These are phyloP conservation scores for Anastrepha obliqua DNA, from an alignment of 1,140 invertebrate genomes.

Conservation along the genomic window DNA sequence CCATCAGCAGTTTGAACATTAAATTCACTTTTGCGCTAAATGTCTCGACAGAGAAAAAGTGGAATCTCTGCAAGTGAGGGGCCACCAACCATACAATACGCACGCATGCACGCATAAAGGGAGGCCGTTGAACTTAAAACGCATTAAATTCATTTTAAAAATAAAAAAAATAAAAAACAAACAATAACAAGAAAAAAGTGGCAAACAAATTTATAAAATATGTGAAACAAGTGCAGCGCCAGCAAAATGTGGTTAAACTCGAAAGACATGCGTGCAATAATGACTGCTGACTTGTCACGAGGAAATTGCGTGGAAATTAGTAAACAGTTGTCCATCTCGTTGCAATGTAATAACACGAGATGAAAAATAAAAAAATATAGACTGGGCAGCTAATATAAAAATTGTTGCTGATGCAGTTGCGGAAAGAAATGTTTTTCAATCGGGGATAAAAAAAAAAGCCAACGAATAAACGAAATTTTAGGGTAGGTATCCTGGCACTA, in stretches of 20 bases:
- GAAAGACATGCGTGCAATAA: background rate
- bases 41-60: background rate
- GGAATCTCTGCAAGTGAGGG: background rate
- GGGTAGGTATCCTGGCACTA: no score
- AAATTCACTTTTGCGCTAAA: background rate
- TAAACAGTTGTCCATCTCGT: background rate
- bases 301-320: background rate
- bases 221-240: constrained; percentile 1
- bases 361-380: no score
- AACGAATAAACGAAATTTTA: no score
- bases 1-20: background rate
- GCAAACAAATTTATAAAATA: background rate
- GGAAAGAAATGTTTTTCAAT: no score
- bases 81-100: no score
- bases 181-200: background rate
- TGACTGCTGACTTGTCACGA: background rate
- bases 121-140: background rate
- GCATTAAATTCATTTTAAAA: background rate
- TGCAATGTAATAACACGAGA: no score
- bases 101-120: background rate
- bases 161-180: background rate
- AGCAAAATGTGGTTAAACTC: background rate
- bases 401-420: no score
- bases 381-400: no score
- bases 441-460: no score